phyloP scores from a whole-genome alignment of 2,888 invertebrate species.

The Ichneumoninae sp. region DNA sequence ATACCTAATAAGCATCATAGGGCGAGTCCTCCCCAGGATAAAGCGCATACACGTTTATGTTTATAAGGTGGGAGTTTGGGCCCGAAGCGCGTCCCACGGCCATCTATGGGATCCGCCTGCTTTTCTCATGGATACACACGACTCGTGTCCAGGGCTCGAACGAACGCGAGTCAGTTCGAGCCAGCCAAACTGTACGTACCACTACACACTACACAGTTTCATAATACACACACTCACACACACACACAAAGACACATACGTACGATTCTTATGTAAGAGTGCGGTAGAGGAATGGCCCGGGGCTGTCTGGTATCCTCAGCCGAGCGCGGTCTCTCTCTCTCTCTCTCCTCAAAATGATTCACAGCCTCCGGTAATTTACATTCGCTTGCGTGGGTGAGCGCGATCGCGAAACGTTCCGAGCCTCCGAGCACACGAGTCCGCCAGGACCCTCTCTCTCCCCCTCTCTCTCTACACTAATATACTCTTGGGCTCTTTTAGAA shows the following conservation, averaged over 20 bases:
- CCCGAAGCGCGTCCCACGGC: slow-evolving; percentile 83
- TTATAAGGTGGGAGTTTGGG: slow-evolving; percentile 80
- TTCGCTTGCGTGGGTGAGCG: slow-evolving; percentile 82
- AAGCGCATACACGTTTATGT: slow-evolving; percentile 14
- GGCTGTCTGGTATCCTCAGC: slow-evolving; percentile 71
- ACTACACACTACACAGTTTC: slow-evolving; percentile 14
- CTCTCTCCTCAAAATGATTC: slow-evolving; percentile 82
- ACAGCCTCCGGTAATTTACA: slow-evolving; percentile 84
- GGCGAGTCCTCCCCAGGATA: slow-evolving; percentile 65
- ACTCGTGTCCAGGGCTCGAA: slow-evolving; percentile 46
- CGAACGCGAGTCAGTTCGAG: slow-evolving; percentile 45
- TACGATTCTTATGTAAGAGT: slow-evolving; percentile 68
- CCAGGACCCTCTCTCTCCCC: slow-evolving; percentile 32
- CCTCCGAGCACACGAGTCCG: slow-evolving; percentile 67
- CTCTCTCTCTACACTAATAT: slow-evolving; percentile 11
- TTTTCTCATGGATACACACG: slow-evolving; percentile 78
- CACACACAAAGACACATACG: background rate
- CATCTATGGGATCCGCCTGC: slow-evolving; percentile 79
- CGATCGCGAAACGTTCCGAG: slow-evolving; percentile 63
- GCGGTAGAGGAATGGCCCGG: slow-evolving; percentile 61
- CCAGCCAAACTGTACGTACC: slow-evolving; percentile 42
- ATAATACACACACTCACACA: slow-evolving; percentile 6
- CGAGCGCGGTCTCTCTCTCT: slow-evolving; percentile 69
- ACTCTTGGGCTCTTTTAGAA: slow-evolving; percentile 44
- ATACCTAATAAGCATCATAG: slow-evolving; percentile 78